These are phyloP conservation scores for Operophtera brumata DNA, from an alignment of 2,888 invertebrate genomes.

Conservation along the genomic window DNA sequence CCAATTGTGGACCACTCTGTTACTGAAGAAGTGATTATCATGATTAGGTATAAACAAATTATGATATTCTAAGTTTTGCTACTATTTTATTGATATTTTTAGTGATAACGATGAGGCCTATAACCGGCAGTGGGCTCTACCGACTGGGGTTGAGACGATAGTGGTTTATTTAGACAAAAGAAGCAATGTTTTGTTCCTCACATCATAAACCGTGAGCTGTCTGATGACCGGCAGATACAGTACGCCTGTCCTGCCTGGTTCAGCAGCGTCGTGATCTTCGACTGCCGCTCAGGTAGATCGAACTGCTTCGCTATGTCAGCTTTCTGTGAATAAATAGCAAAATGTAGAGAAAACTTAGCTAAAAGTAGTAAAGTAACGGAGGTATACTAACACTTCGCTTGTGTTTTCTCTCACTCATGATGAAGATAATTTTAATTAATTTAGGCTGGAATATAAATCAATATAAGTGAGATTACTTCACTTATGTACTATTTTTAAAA, in stretches of 20 bases:
- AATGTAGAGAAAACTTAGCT: background rate
- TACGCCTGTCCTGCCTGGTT: slow-evolving; percentile 96
- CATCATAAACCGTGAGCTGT: slow-evolving; percentile 98
- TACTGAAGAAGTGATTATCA: too few species aligned
- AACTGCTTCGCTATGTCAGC: slow-evolving; percentile 95
- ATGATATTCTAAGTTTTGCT: too few species aligned
- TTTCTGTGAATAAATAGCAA: slow-evolving; percentile 76
- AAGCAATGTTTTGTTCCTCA: slow-evolving; percentile 64
- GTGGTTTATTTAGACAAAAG: background rate
- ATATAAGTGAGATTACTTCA: too few species aligned
- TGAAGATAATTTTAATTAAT: background rate
- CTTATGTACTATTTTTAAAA: too few species aligned
- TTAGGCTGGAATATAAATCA: too few species aligned
- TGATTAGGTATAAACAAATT: too few species aligned
- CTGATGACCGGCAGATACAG: slow-evolving; percentile 96
- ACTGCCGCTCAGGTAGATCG: slow-evolving; percentile 92
- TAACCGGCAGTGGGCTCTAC: too few species aligned
- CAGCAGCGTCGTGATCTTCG: slow-evolving; percentile 92
- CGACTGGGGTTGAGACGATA: too few species aligned
- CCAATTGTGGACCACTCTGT: too few species aligned
- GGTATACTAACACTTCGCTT: slow-evolving; percentile 65
- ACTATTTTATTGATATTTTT: too few species aligned
- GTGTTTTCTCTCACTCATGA: slow-evolving; percentile 69
- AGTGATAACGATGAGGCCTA: too few species aligned
- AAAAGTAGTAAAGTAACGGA: background rate